Evolutionary conservation across 2,888 invertebrate genomes (phyloP).

Genomic region (Heliconius ethilla): DNA sequence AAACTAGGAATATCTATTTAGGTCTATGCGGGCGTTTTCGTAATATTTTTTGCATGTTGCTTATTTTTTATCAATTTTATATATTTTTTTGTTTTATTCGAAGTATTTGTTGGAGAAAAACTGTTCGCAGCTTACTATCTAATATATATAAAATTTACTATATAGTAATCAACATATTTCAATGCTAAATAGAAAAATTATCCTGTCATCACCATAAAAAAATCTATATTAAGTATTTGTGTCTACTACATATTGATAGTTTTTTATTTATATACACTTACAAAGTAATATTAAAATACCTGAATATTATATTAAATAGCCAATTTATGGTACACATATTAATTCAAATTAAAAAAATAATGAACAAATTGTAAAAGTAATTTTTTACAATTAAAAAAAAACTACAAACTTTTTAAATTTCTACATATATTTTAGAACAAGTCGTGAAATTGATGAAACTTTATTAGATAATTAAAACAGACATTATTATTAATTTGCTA

Average conservation of each 20-base stretch:
- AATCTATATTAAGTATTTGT: too few species aligned
- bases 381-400: background rate
- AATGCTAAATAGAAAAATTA: too few species aligned
- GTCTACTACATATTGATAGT: too few species aligned
- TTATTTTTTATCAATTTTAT: background rate
- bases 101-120: too few species aligned
- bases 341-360: background rate
- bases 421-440: background rate
- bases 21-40: conserved; percentile 7
- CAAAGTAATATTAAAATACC: too few species aligned
- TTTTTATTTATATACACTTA: background rate
- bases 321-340: background rate
- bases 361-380: too few species aligned
- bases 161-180: too few species aligned
- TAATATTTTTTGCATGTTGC: background rate
- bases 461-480: background rate
- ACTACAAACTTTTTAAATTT: too few species aligned
- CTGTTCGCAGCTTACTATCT: too few species aligned
- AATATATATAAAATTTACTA: too few species aligned
- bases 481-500: background rate
- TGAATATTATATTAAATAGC: background rate
- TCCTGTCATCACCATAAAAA: too few species aligned
- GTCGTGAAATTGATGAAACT: background rate
- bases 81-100: too few species aligned
- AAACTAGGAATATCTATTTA: background rate